Evolutionary conservation across 1,140 invertebrate genomes (phyloP), one percentile per base, ranked within the genome.

Genomic region (Zaprionus vittiger): DNA sequence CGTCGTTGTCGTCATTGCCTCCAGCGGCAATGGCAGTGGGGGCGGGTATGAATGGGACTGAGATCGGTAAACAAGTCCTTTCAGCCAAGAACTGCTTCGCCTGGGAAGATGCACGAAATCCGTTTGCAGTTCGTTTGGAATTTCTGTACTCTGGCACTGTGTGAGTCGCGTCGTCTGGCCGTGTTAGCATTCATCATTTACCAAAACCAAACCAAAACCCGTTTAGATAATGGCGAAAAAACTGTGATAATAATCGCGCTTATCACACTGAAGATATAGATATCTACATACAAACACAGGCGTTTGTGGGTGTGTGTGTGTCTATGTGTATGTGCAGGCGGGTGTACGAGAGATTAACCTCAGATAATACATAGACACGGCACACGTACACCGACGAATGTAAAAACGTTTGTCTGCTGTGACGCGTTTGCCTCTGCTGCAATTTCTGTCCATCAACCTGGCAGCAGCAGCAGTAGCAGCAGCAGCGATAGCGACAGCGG

Each of bases 161-260:
- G 66, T 54, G 67, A 59, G 73, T 54, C 67, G 67, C 73, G 79
- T 56, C 52, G 80, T 83, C 78, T 89, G 79, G 73, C 65, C 61
- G 77, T 52, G 47, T 74, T 81, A 64, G 78, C 79, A 84, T 76
- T 86, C 84, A 87, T 87, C 84, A 87, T 87, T 81, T 69, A 75
- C 64, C 64, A 77, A 73, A 73, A 73, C 70, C 65, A n/a, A 68
- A 49, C 47, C 47, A 52, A 63, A 80, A 72, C 67, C 77, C 77
- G 83, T 83, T 86, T 80, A 80, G 83, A 83, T 86, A 87, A 86
- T 86, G 83, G 69, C 80, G 60, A 81, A 84, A 68, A 47, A 64
- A 38, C 63, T 75, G 77, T 89, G 84, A 87, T 87, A 87, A 90
- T 77, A 83, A 87, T 87, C 84, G 63, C 59, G 79, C 85, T 90